phyloP scores from a whole-genome alignment of 2,113 vertebrate species.

The Archilochus colubris region DNA sequence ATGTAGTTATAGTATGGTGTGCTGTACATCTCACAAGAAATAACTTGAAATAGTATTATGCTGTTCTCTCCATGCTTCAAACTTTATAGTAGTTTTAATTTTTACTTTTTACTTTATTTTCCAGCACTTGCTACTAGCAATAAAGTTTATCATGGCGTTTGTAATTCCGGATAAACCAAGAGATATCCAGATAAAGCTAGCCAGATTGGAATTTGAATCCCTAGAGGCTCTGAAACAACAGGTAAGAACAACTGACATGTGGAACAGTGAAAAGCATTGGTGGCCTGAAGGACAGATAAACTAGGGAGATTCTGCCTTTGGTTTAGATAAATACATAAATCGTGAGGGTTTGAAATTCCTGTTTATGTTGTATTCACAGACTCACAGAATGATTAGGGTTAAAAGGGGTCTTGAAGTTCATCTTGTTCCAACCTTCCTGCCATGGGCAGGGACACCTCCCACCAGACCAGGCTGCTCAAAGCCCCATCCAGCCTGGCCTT shows the following conservation, averaged over 20 bases:
- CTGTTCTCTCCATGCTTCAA: not conserved
- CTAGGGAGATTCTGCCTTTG: not conserved
- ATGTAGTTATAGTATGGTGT: not conserved
- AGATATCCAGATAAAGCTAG: conserved; percentile 87
- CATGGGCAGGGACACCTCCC: no score
- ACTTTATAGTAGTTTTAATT: not conserved
- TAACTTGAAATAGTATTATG: not conserved
- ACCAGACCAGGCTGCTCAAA: no score
- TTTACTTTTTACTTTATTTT: conserved; percentile 33
- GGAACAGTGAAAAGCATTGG: not conserved
- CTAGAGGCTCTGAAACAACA: conserved; percentile 94
- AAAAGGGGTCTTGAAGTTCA: no score
- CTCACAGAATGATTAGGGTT: no score
- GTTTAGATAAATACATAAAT: not conserved
- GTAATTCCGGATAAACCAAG: conserved; percentile 92
- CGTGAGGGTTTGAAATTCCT: not conserved
- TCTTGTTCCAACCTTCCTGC: no score
- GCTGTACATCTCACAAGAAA: not conserved
- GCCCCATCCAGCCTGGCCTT: no score
- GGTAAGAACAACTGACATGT: conserved; percentile 74
- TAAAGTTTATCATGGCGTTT: conserved; percentile 93
- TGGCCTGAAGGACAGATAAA: not conserved
- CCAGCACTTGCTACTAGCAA: conserved; percentile 88
- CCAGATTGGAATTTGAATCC: conserved; percentile 91
- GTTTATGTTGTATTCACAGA: not conserved